phyloP scores from a whole-genome alignment of 1,140 invertebrate genomes.

The Euwallacea fornicatus region DNA sequence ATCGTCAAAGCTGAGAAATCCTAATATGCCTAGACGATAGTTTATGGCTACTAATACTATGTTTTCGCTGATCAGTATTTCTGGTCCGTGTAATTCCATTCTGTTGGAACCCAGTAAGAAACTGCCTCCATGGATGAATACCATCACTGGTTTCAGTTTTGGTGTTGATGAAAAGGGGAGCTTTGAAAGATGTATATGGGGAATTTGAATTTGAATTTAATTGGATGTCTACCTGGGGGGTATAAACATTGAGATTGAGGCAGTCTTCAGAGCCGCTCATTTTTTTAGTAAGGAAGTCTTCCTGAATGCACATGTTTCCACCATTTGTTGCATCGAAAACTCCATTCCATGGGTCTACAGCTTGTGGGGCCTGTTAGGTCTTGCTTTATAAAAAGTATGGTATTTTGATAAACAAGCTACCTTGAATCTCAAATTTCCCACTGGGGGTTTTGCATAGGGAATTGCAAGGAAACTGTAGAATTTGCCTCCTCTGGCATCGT shows the following conservation, averaged over 20 bases:
- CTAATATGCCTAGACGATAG: constrained; percentile 38
- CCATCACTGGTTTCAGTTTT: constrained; percentile 56
- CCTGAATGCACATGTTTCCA: constrained; percentile 53
- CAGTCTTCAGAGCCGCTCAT: constrained; percentile 61
- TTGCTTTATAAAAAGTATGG: background rate
- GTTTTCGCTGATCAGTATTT: constrained; percentile 32
- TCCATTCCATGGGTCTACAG: constrained; percentile 60
- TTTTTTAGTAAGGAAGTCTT: constrained; percentile 48
- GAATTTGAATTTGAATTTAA: constrained; percentile 19
- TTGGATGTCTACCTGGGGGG: constrained; percentile 54
- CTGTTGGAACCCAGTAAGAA: constrained; percentile 31
- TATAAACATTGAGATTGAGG: constrained; percentile 82
- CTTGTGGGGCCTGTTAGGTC: constrained; percentile 57
- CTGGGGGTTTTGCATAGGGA: constrained; percentile 69
- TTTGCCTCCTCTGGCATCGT: constrained; percentile 49
- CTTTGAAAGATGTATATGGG: constrained; percentile 45
- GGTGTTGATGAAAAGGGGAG: constrained; percentile 41
- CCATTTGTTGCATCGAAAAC: constrained; percentile 56
- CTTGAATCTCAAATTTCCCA: constrained; percentile 66
- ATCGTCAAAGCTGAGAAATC: constrained; percentile 50
- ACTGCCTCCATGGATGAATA: constrained; percentile 56
- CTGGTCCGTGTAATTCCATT: constrained; percentile 30
- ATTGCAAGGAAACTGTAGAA: constrained; percentile 63
- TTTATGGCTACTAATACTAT: constrained; percentile 37
- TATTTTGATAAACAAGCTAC: constrained; percentile 64